Evolutionary conservation across 2,797 vertebrate species (phyloP), one percentile per base, ranked within the genome.

Genomic region (Oreonectes daqikongensis): DNA sequence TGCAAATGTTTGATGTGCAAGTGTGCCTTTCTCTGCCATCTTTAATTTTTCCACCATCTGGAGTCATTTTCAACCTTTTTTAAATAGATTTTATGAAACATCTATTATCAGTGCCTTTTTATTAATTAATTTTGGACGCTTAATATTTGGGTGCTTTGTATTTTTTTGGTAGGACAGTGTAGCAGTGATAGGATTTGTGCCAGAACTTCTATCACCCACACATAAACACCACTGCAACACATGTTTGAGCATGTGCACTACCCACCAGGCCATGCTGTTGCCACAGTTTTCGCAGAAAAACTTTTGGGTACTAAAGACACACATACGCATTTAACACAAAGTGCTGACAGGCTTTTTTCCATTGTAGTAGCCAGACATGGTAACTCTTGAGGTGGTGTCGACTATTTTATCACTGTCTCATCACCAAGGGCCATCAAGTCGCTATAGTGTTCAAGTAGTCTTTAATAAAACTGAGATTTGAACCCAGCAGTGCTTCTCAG

Each of bases 1-100:
- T 26, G 50, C 61, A 48, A 63, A 57, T 24, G 61, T 84, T 79
- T 83, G 78, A 83, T 81, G 66, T 81, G 59, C 32, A n/a, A 52
- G 32, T n/a, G 48, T 55, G n/a, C 65, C 7, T 42, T 72, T 79
- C 55, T 46, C 26, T 61, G 4, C 53, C 65, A 17, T 50, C 38
- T n/a, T n/a, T n/a, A 18, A 18, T 5, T 64, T 79, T 46, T 78
- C 22, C 55, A 32, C 42, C 18, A 42, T 76, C 74, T 83, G 67
- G 52, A 30, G 18, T 48, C 9, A 52, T 42, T 75, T 38, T 18
- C 22, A 20, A 32, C 38, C 35, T 0, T 8, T 18, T 57, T 20
- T 2, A 35, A 14, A 48, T 68, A 32, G n/a, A n/a, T n/a, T n/a
- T 59, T 52, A 61, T 4, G 52, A 22, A 76, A 14, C 8, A 8